Evolutionary conservation across 2,888 invertebrate genomes (phyloP).

Genomic region (Agelastica alni): DNA sequence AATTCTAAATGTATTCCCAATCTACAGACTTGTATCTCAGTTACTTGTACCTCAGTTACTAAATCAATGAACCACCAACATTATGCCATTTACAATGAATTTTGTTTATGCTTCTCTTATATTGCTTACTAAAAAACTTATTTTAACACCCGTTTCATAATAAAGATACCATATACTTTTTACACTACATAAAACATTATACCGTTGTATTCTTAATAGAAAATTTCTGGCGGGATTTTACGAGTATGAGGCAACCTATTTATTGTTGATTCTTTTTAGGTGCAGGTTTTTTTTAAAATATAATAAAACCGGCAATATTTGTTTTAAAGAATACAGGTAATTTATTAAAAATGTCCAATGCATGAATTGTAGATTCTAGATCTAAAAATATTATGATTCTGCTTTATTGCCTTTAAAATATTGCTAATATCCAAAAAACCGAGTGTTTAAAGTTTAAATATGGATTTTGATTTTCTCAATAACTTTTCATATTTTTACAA

Average conservation of each 20-base stretch:
- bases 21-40: no score
- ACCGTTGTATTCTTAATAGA: constrained; percentile 5
- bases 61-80: constrained; percentile 16
- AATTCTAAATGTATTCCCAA: no score
- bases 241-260: constrained; percentile 12
- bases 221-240: constrained; percentile 7
- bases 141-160: constrained; percentile 22
- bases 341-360: no score
- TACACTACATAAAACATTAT: constrained; percentile 18
- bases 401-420: neutral
- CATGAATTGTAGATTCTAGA: no score
- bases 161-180: constrained; percentile 16
- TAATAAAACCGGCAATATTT: constrained; percentile 1
- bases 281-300: constrained; percentile 6
- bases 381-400: no score
- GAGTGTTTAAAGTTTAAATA: neutral
- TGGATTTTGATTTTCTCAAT: no score
- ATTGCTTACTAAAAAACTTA: constrained; percentile 7
- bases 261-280: constrained; percentile 18
- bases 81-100: constrained; percentile 22
- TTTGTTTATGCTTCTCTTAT: constrained; percentile 19
- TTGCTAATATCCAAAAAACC: neutral
- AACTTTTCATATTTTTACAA: no score
- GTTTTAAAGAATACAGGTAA: no score
- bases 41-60: neutral